Conservation (phyloP, 23 tunicate genomes). For the Corella eumyota region DNA sequence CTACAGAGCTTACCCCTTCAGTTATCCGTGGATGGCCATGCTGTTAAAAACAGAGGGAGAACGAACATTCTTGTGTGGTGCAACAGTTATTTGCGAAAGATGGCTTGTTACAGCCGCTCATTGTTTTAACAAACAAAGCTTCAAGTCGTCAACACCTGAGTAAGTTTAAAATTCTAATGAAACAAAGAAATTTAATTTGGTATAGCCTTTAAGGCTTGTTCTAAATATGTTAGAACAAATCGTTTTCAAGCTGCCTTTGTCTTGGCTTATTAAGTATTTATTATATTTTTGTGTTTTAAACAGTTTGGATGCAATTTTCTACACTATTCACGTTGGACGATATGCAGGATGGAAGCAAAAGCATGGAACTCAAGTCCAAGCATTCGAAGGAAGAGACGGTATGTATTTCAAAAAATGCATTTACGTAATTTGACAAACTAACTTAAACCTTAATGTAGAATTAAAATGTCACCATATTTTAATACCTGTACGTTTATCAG, state of each 20-base stretch:
- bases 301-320: slow-evolving; percentile 64
- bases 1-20: slow-evolving; percentile 79
- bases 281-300: too few relatives aligned
- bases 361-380: slow-evolving; percentile 72
- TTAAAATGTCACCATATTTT: too few relatives aligned
- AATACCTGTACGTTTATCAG: too few relatives aligned
- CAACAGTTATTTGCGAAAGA: slow-evolving; percentile 57
- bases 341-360: slow-evolving; percentile 33
- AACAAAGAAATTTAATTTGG: not conserved
- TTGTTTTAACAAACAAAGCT: slow-evolving; percentile 66
- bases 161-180: slow-evolving; percentile 28
- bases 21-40: slow-evolving; percentile 98
- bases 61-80: slow-evolving; percentile 81
- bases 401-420: not conserved
- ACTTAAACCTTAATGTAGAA: too few relatives aligned
- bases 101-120: slow-evolving; percentile 90
- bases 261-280: too few relatives aligned
- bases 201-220: too few relatives aligned
- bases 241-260: too few relatives aligned
- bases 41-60: slow-evolving; percentile 71
- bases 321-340: slow-evolving; percentile 67
- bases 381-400: slow-evolving; percentile 64
- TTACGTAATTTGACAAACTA: not conserved
- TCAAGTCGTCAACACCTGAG: slow-evolving; percentile 32
- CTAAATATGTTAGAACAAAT: too few relatives aligned